phyloP scores from a whole-genome alignment of 2,797 vertebrate genomes.

The Micrastur ruficollis region DNA sequence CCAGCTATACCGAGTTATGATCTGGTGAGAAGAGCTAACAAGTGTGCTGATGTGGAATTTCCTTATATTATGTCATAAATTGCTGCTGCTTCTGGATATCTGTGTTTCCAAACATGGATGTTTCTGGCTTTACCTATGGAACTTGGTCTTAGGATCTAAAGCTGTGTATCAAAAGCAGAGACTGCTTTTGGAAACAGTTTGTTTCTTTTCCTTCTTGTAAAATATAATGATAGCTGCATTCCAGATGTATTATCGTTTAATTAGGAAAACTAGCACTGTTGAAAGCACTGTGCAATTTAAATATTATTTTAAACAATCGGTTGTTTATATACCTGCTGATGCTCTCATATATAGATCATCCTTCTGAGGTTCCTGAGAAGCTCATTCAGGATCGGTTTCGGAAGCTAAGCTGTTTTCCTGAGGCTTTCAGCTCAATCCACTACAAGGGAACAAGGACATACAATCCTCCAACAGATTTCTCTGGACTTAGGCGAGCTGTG shows the following conservation, averaged over 20 bases:
- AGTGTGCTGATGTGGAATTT: neutral
- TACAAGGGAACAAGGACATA: slow-evolving; percentile 94
- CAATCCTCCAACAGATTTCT: slow-evolving; percentile 92
- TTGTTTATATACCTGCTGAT: neutral
- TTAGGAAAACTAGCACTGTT: neutral
- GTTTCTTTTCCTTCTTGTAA: neutral
- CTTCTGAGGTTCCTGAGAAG: slow-evolving; percentile 88
- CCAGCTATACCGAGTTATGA: neutral
- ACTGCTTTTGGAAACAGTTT: neutral
- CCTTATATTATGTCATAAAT: neutral
- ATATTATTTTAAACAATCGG: neutral
- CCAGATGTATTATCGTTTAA: neutral
- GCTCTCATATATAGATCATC: slow-evolving; percentile 77
- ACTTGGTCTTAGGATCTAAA: neutral
- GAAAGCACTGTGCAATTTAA: neutral
- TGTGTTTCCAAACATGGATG: neutral
- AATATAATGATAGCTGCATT: neutral
- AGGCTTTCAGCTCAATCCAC: slow-evolving; percentile 94
- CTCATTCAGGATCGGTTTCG: slow-evolving; percentile 91
- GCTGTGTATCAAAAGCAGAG: neutral
- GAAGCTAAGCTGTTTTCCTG: slow-evolving; percentile 90
- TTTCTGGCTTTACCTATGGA: neutral
- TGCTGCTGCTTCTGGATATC: neutral
- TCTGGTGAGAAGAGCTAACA: neutral
- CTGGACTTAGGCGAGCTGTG: slow-evolving; percentile 85